Conservation (phyloP, 1,140 invertebrate genomes). For the Vanessa atalanta region DNA sequence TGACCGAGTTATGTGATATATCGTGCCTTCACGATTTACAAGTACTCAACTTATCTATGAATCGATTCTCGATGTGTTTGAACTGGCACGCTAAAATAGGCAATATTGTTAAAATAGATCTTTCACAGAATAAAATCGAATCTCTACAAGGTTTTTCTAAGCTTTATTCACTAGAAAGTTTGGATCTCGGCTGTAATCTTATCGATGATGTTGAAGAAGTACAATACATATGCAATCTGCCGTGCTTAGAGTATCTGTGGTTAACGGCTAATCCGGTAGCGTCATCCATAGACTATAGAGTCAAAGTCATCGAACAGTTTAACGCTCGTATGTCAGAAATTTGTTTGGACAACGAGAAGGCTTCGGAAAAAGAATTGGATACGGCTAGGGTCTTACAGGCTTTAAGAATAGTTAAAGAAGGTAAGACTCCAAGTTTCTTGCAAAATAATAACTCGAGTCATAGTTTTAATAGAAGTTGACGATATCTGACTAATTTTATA, state of each 20-base stretch:
- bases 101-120: conserved; percentile 92
- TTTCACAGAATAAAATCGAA: conserved; percentile 92
- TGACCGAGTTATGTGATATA: conserved; percentile 88
- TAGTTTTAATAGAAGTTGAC: conserved; percentile 72
- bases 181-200: conserved; percentile 93
- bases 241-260: conserved; percentile 92
- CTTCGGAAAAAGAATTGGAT: conserved; percentile 93
- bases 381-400: conserved; percentile 94
- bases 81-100: conserved; percentile 92
- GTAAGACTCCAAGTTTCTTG: conserved; percentile 74
- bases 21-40: conserved; percentile 89
- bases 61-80: conserved; percentile 85
- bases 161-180: conserved; percentile 90
- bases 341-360: conserved; percentile 92
- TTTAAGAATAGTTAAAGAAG: conserved; percentile 83
- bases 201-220: conserved; percentile 92
- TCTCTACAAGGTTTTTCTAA: conserved; percentile 90
- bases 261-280: conserved; percentile 95
- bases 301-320: conserved; percentile 92
- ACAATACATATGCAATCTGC: conserved; percentile 88
- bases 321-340: conserved; percentile 88
- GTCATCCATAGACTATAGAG: conserved; percentile 92
- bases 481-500: conserved; percentile 25
- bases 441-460: conserved; percentile 69
- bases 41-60: conserved; percentile 89